These are phyloP conservation scores for Catamblyrhynchus diadema DNA, from an alignment of 2,797 vertebrate species.

Conservation along the genomic window DNA sequence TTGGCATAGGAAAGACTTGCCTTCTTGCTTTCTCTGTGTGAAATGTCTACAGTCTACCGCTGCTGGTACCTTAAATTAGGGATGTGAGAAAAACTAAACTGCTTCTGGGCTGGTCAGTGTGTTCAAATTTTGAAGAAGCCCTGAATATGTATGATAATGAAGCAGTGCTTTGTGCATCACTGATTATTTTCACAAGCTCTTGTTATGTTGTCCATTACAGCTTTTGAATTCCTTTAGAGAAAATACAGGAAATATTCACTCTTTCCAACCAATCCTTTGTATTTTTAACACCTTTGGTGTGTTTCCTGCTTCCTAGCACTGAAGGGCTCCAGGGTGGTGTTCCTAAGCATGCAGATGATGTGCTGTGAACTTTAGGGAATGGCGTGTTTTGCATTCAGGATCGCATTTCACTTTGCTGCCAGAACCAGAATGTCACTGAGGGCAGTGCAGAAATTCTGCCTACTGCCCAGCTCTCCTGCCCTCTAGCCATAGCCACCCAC, in stretches of 20 bases:
- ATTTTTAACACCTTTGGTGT: not conserved
- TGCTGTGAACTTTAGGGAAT: slow-evolving; percentile 24
- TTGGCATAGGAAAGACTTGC: not conserved
- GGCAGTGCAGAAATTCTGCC: not conserved
- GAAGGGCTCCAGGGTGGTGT: not conserved
- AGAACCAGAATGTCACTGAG: not conserved
- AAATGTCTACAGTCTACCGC: not conserved
- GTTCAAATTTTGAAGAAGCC: not conserved
- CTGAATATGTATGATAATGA: not conserved
- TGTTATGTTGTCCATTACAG: not conserved
- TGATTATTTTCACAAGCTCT: not conserved
- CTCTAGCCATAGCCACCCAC: not conserved
- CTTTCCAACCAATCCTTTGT: not conserved
- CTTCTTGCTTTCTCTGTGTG: not conserved
- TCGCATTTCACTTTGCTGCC: slow-evolving; percentile 42
- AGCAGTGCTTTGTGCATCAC: not conserved
- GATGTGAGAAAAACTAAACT: not conserved
- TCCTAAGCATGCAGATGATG: not conserved
- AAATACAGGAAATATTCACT: not conserved
- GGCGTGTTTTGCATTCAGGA: not conserved
- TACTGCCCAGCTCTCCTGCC: not conserved
- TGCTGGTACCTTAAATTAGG: not conserved
- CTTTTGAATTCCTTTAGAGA: not conserved
- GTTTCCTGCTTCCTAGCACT: not conserved
- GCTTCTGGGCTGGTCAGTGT: not conserved